phyloP scores from a whole-genome alignment of 2,797 vertebrate species.

The Pseudocheirus occidentalis region DNA sequence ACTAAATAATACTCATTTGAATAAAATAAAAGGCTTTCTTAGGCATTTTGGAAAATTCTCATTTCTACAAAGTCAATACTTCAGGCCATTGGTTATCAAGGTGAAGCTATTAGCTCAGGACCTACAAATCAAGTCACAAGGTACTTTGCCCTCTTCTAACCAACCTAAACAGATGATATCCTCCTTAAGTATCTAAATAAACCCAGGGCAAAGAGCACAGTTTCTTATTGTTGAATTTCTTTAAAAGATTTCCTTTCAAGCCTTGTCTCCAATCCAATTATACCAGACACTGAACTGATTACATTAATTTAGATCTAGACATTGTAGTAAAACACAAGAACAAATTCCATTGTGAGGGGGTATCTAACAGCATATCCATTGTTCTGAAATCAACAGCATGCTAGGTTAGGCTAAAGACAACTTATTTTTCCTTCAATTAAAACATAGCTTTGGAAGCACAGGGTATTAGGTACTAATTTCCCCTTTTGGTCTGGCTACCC shows the following conservation, averaged over 20 bases:
- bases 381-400: neutral
- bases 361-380: neutral
- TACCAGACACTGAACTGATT: conserved; percentile 49
- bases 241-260: conserved; percentile 10
- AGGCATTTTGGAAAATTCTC: too few relatives aligned
- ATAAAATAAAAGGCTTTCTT: too few relatives aligned
- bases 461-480: neutral
- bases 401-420: neutral
- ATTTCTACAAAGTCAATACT: neutral
- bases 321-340: conserved; percentile 29
- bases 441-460: neutral
- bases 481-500: neutral
- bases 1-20: too few relatives aligned
- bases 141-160: fast-evolving
- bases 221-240: conserved; percentile 11
- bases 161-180: neutral
- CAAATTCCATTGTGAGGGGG: conserved; percentile 41
- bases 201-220: fast-evolving
- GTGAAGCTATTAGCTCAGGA: neutral
- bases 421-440: neutral
- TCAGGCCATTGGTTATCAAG: neutral
- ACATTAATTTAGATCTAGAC: conserved; percentile 50
- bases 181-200: neutral
- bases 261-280: conserved; percentile 55
- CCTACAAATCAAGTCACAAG: neutral